Conservation (phyloP, 2,888 invertebrate species). For the Drosophila gaucha region DNA sequence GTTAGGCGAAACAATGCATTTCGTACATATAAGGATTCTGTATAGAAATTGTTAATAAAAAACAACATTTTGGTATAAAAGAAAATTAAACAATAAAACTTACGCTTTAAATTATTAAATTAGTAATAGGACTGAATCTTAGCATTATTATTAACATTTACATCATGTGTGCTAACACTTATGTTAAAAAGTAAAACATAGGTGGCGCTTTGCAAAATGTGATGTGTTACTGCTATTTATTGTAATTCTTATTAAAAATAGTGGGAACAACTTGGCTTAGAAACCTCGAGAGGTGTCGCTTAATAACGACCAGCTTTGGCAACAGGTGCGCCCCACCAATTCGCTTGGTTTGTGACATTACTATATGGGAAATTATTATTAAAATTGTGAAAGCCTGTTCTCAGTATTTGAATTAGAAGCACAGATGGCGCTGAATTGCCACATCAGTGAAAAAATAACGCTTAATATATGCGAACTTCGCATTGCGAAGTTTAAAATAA, state of each 20-base stretch:
- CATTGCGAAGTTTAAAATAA: background rate
- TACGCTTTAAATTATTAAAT: background rate
- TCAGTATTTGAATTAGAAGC: conserved; percentile 9
- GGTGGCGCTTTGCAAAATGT: background rate
- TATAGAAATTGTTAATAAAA: conserved; percentile 79
- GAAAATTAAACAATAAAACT: background rate
- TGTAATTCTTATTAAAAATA: background rate
- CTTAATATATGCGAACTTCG: background rate
- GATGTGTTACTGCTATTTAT: background rate
- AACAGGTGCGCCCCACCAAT: background rate
- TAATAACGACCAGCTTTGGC: background rate
- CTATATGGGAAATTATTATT: background rate
- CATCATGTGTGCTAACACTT: background rate
- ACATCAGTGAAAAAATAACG: background rate
- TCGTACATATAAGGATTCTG: conserved; percentile 74
- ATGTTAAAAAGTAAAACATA: background rate
- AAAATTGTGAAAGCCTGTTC: background rate
- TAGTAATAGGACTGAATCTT: background rate
- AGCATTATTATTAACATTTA: background rate
- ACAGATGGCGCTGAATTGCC: conserved; percentile 16
- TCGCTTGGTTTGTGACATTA: conserved; percentile 1
- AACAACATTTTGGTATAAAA: conserved; percentile 71
- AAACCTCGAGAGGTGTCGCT: conserved; percentile 3
- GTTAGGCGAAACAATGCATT: conserved; percentile 73
- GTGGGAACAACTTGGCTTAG: background rate